A percentile compares a stretch with the other conserved stretches of the same genome.
phyloP scores from a whole-genome alignment of 1,140 invertebrate species.

The Nautilus pompilius region DNA sequence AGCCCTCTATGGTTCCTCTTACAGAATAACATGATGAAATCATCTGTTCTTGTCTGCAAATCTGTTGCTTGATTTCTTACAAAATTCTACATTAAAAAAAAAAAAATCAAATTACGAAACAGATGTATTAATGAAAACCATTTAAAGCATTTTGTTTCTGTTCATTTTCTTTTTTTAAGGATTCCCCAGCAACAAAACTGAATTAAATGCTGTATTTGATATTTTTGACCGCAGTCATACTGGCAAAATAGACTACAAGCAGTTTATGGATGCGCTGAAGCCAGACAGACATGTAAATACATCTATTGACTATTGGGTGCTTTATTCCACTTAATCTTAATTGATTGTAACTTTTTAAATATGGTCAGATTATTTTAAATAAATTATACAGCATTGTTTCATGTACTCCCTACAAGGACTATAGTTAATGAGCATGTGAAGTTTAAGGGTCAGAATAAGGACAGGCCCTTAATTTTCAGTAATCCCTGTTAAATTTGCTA shows the following conservation, averaged over 20 bases:
- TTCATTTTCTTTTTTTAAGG: slow-evolving; percentile 61
- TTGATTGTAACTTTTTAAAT: not conserved
- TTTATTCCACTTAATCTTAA: not conserved
- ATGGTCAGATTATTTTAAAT: not conserved
- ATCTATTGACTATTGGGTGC: no score
- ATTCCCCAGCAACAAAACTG: slow-evolving; percentile 93
- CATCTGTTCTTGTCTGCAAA: no score
- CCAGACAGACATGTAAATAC: slow-evolving; percentile 61
- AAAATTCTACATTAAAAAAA: not conserved
- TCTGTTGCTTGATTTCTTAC: no score
- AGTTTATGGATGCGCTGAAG: slow-evolving; percentile 94
- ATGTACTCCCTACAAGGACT: no score
- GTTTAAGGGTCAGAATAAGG: no score
- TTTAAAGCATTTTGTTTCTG: not conserved
- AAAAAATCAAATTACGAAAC: not conserved
- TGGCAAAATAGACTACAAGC: slow-evolving; percentile 95
- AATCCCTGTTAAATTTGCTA: no score
- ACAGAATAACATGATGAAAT: no score
- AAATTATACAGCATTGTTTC: not conserved
- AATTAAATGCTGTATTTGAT: slow-evolving; percentile 97
- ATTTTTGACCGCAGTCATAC: slow-evolving; percentile 92
- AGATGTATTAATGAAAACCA: not conserved
- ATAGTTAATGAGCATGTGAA: no score
- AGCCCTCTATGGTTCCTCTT: no score
- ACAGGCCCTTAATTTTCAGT: no score